These are phyloP conservation scores for Metopia argyrocephala DNA, from an alignment of 2,888 invertebrate species.

Conservation along the genomic window DNA sequence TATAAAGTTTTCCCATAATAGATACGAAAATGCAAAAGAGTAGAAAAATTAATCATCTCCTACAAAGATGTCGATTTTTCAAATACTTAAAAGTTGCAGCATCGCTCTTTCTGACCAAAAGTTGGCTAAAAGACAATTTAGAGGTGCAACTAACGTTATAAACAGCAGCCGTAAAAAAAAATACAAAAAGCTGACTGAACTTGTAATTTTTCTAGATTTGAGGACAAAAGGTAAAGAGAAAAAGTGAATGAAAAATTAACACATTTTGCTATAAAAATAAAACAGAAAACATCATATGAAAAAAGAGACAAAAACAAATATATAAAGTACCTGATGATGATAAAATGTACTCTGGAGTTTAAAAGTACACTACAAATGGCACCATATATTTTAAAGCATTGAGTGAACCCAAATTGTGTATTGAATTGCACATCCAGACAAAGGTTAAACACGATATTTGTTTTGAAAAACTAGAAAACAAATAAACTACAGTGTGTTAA, in stretches of 20 bases:
- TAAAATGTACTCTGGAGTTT: conserved; percentile 28
- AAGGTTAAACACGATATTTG: neutral
- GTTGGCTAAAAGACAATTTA: neutral
- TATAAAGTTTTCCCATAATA: neutral
- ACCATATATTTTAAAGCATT: neutral
- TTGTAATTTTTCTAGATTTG: conserved; percentile 50
- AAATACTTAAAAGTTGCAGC: conserved; percentile 34
- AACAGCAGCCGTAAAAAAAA: conserved; percentile 15
- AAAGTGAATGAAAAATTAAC: conserved; percentile 26
- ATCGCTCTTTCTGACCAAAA: conserved; percentile 1
- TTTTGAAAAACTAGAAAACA: neutral
- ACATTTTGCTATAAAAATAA: conserved; percentile 25
- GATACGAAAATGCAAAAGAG: neutral
- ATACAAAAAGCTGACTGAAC: conserved; percentile 22
- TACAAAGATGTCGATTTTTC: conserved; percentile 28
- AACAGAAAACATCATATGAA: neutral
- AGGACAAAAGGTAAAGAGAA: conserved; percentile 7
- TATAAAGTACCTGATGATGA: conserved; percentile 3
- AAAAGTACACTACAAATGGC: conserved; percentile 6
- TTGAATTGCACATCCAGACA: neutral
- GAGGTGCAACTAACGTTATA: conserved; percentile 13
- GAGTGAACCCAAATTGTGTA: neutral
- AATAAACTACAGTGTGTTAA: neutral
- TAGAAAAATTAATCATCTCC: conserved; percentile 23
- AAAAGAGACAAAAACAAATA: neutral